Evolutionary conservation across 1,140 invertebrate genomes (phyloP).

Genomic region (Cotesia chilonis): DNA sequence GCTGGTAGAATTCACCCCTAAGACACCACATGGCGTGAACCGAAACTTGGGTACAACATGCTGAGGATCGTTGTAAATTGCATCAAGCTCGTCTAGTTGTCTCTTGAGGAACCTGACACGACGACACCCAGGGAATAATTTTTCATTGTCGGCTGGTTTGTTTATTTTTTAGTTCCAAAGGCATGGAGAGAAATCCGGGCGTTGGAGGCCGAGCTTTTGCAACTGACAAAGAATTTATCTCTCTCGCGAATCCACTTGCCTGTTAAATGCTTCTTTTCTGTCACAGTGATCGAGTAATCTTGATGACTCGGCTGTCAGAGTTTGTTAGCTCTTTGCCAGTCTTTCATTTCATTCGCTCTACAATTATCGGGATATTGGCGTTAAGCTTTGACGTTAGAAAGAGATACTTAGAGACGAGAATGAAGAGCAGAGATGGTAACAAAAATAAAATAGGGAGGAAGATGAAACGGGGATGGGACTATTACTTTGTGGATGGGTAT

Average conservation of each 20-base stretch:
- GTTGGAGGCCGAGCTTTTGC: not conserved
- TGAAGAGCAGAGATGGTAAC: not conserved
- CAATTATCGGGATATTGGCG: too few species aligned
- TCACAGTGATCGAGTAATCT: too few species aligned
- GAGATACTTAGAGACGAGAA: not conserved
- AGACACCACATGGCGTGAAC: not conserved
- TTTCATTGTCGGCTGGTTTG: not conserved
- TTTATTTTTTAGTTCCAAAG: not conserved
- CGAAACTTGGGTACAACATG: not conserved
- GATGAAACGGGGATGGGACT: too few species aligned
- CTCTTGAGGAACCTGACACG: not conserved
- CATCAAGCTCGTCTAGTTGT: constrained; percentile 1
- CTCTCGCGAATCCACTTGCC: too few species aligned
- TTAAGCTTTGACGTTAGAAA: too few species aligned
- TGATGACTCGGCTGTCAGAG: too few species aligned
- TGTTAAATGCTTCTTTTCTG: too few species aligned
- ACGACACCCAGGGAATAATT: not conserved
- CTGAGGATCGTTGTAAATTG: not conserved
- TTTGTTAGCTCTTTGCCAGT: too few species aligned
- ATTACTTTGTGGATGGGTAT: too few species aligned
- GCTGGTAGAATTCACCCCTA: not conserved
- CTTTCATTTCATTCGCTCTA: too few species aligned
- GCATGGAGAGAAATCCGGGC: too few species aligned
- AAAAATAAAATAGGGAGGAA: constrained; percentile 2
- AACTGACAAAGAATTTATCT: not conserved